Percentiles rank a stretch among this genome's conserved stretches.
Conservation (phyloP, 2,797 vertebrate genomes). For the Scarus forsteni region DNA sequence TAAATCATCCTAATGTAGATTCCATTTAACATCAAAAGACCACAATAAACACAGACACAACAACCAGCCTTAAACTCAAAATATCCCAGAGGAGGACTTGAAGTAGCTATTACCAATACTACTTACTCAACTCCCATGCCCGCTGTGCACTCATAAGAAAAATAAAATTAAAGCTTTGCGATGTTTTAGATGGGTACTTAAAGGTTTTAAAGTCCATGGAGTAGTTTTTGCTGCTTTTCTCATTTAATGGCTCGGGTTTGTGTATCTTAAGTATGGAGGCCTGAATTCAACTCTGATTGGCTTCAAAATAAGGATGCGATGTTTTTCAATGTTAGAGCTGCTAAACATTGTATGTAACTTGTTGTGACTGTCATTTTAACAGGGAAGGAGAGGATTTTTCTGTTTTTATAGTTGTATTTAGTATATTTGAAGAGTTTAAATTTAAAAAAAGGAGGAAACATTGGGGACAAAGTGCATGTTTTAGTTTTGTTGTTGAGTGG, state of each 20-base stretch:
- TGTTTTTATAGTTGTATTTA: background rate
- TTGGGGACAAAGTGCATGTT: no score
- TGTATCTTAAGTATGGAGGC: constrained; percentile 16
- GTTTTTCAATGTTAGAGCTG: constrained; percentile 10
- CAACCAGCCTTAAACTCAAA: constrained; percentile 33
- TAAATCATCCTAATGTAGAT: constrained; percentile 22
- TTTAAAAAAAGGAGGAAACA: no score
- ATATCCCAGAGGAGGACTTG: constrained; percentile 45
- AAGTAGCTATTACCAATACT: constrained; percentile 43
- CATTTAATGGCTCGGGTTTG: constrained; percentile 47
- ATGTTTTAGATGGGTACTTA: constrained; percentile 35
- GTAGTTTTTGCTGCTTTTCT: constrained; percentile 21
- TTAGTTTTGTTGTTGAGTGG: no score
- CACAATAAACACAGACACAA: constrained; percentile 31
- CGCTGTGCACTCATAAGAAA: constrained; percentile 49
- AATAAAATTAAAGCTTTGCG: constrained; percentile 47
- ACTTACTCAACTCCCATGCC: constrained; percentile 48
- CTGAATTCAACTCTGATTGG: constrained; percentile 55
- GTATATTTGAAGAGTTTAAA: no score
- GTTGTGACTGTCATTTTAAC: constrained; percentile 11
- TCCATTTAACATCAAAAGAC: constrained; percentile 32
- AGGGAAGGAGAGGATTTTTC: constrained; percentile 44
- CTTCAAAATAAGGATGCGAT: constrained; percentile 57
- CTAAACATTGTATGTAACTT: constrained; percentile 17
- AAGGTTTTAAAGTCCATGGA: background rate